Percentiles rank a stretch among this genome's conserved stretches.
These are phyloP conservation scores for Rotaria sp. DNA, from an alignment of 2,888 invertebrate genomes.

Conservation along the genomic window DNA sequence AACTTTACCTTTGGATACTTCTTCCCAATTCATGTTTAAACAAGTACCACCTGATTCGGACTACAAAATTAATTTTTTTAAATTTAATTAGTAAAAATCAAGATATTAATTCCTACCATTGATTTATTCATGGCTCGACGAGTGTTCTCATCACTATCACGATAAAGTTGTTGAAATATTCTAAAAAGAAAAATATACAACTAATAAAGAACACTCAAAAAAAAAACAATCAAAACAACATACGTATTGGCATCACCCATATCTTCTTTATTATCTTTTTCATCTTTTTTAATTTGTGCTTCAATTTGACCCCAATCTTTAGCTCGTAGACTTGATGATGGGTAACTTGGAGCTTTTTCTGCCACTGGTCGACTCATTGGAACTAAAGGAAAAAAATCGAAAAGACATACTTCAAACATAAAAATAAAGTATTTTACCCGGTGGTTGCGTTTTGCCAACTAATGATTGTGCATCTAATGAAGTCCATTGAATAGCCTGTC, in stretches of 20 bases:
- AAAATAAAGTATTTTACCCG: not conserved
- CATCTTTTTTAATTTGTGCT: constrained; percentile 2
- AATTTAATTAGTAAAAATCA: not conserved
- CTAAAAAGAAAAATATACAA: not conserved
- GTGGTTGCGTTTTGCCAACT: not conserved
- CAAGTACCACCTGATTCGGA: not conserved
- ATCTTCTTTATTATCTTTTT: constrained; percentile 29
- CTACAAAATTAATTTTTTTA: not conserved
- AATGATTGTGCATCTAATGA: not conserved
- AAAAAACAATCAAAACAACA: not conserved
- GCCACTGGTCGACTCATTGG: not conserved
- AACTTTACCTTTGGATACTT: not conserved
- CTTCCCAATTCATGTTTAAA: constrained; percentile 7
- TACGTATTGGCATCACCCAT: not conserved
- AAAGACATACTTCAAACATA: not conserved
- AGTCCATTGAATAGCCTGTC: not conserved
- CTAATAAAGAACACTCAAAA: too few species aligned
- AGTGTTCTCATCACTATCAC: not conserved
- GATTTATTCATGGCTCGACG: constrained; percentile 22
- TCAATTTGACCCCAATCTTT: constrained; percentile 11
- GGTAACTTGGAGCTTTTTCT: not conserved
- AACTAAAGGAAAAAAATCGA: not conserved
- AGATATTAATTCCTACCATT: not conserved
- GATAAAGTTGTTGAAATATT: constrained; percentile 4
- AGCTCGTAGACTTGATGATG: constrained; percentile 12